Evolutionary conservation across 53 echinoderm and acorn worm genomes (phyloP).

Genomic region (Glandiceps talaboti): DNA sequence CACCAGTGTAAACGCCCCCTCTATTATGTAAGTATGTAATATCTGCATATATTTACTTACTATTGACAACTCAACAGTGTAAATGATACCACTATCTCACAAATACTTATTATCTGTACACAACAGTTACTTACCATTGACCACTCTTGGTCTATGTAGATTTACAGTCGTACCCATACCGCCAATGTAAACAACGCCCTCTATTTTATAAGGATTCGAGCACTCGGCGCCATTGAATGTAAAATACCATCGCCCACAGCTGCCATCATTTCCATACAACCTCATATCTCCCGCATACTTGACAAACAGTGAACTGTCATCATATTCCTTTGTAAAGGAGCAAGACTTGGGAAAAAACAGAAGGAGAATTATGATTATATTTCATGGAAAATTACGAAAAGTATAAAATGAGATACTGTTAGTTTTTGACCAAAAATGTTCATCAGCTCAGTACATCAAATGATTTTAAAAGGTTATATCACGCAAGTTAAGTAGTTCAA

Average conservation of each 20-base stretch:
- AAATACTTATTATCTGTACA: background rate
- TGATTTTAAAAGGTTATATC: too few relatives aligned
- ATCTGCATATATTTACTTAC: too few relatives aligned
- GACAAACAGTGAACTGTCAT: slow-evolving; percentile 53
- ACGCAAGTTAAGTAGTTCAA: too few relatives aligned
- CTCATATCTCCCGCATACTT: slow-evolving; percentile 45
- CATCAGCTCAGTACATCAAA: too few relatives aligned
- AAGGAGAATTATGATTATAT: too few relatives aligned
- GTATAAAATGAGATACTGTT: too few relatives aligned
- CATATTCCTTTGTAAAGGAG: slow-evolving; percentile 48
- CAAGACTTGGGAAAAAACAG: too few relatives aligned
- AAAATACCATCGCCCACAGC: slow-evolving; percentile 69
- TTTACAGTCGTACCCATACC: slow-evolving; percentile 41
- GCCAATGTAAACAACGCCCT: slow-evolving; percentile 47
- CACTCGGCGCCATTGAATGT: slow-evolving; percentile 61
- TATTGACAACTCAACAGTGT: too few relatives aligned
- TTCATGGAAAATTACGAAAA: too few relatives aligned
- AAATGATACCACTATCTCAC: background rate
- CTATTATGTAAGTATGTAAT: too few relatives aligned
- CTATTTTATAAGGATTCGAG: slow-evolving; percentile 47
- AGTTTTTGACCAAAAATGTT: too few relatives aligned
- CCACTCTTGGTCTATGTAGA: slow-evolving; percentile 53
- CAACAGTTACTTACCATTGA: slow-evolving; percentile 34
- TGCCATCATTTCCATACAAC: slow-evolving; percentile 31
- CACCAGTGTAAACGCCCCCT: too few relatives aligned